Conservation (phyloP, 2,113 vertebrate genomes). For the Ornithorhynchus anatinus region DNA sequence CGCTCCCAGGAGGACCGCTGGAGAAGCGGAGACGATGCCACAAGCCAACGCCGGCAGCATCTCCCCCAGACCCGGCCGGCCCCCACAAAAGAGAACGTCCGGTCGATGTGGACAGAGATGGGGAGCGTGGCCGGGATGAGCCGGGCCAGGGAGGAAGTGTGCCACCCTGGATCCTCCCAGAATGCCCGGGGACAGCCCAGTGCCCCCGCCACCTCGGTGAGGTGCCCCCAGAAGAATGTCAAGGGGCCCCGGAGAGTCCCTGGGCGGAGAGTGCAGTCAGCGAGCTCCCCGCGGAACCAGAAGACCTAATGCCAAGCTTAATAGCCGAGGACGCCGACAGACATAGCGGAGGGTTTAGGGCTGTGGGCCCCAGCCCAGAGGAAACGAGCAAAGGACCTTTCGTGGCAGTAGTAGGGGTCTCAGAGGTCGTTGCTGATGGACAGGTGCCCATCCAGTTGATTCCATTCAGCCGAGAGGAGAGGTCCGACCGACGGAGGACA, state of each 20-base stretch:
- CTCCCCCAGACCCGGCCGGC: conserved; percentile 27
- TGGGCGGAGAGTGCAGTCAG: neutral
- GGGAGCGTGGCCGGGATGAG: conserved; percentile 27
- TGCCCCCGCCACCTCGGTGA: conserved; percentile 5
- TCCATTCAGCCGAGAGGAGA: conserved; percentile 45
- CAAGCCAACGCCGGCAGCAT: conserved; percentile 2
- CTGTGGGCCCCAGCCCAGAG: neutral
- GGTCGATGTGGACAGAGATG: conserved; percentile 11
- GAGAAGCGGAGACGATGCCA: conserved; percentile 43
- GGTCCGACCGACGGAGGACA: conserved; percentile 24
- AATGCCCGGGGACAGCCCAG: conserved; percentile 42
- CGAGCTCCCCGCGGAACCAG: conserved; percentile 31
- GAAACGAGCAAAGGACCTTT: conserved; percentile 38
- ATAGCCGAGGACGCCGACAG: conserved; percentile 43
- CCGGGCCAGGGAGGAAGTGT: conserved; percentile 29
- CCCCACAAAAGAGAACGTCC: conserved; percentile 12
- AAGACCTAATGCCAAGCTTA: conserved; percentile 53
- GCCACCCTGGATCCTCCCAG: conserved; percentile 35
- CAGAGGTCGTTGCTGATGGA: conserved; percentile 38
- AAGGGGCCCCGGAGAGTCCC: neutral
- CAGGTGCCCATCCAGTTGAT: conserved; percentile 53
- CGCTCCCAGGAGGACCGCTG: conserved; percentile 35
- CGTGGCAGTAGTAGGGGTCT: conserved; percentile 46
- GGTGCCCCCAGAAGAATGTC: neutral
- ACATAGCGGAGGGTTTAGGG: neutral